phyloP scores from a whole-genome alignment of 2,888 invertebrate species.

The Caenorhabditis macrosperma region DNA sequence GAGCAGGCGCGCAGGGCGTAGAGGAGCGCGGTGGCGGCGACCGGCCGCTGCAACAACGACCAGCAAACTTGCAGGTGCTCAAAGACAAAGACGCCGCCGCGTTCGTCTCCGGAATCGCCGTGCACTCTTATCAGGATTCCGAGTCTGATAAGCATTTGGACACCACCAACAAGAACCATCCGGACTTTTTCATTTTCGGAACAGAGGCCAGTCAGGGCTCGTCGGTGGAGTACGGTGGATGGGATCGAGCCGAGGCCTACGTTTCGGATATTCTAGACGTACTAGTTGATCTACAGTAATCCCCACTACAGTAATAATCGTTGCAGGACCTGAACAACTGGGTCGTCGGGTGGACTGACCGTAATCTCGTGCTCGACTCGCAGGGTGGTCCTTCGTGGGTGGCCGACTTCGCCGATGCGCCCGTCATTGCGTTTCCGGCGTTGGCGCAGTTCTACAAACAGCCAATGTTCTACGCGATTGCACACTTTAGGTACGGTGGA shows the following conservation, averaged over 20 bases:
- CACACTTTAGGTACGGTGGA: neutral
- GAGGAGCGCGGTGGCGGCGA: neutral
- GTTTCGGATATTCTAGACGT: slow-evolving; percentile 81
- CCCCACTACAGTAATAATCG: neutral
- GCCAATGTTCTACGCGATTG: slow-evolving; percentile 87
- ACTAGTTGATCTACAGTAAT: neutral
- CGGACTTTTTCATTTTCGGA: slow-evolving; percentile 10
- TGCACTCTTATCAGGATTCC: slow-evolving; percentile 23
- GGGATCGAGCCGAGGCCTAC: slow-evolving; percentile 86
- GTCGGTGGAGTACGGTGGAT: slow-evolving; percentile 86
- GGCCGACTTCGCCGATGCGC: slow-evolving; percentile 87
- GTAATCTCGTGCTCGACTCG: slow-evolving; percentile 88
- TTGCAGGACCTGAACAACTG: slow-evolving; percentile 83
- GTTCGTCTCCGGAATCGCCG: slow-evolving; percentile 15
- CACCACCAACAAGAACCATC: slow-evolving; percentile 19
- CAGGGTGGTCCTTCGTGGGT: slow-evolving; percentile 83
- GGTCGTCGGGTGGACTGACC: slow-evolving; percentile 90
- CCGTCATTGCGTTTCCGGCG: slow-evolving; percentile 85
- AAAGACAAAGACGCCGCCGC: slow-evolving; percentile 22
- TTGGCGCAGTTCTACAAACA: slow-evolving; percentile 89
- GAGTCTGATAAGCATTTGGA: slow-evolving; percentile 17
- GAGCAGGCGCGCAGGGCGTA: neutral
- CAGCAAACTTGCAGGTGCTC: slow-evolving; percentile 8
- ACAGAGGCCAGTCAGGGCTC: slow-evolving; percentile 61
- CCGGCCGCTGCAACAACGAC: neutral